Conservation (phyloP, 2,113 vertebrate species). For the Dipodomys stephensi region DNA sequence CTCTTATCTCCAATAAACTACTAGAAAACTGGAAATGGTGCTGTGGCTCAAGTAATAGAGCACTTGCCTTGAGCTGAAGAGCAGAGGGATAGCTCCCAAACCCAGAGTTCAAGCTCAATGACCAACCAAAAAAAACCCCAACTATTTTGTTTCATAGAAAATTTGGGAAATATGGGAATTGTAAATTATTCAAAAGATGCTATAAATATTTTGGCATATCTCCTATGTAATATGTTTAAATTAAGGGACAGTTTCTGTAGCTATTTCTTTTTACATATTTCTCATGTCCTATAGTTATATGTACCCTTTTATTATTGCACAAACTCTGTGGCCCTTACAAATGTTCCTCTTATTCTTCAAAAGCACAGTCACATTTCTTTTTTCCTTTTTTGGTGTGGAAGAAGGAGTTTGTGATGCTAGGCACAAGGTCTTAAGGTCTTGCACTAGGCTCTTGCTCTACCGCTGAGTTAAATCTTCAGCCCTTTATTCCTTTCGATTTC, state of each 20-base stretch:
- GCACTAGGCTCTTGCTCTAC: neutral
- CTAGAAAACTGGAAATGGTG: too few species aligned
- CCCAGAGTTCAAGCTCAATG: too few species aligned
- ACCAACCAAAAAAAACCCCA: neutral
- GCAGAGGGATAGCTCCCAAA: too few species aligned
- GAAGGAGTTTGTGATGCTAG: neutral
- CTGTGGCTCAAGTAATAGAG: too few species aligned
- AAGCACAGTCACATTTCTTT: neutral
- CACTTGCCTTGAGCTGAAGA: too few species aligned
- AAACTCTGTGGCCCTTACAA: neutral
- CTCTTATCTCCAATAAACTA: too few species aligned
- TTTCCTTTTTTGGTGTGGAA: neutral
- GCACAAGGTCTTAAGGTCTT: too few species aligned
- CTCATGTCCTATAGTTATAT: neutral
- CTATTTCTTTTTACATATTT: neutral
- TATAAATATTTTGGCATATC: neutral
- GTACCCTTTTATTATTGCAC: neutral
- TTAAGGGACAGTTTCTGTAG: neutral
- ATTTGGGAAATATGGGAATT: conserved; percentile 43
- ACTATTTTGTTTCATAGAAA: neutral
- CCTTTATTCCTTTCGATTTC: neutral
- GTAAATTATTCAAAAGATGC: neutral
- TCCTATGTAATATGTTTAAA: conserved; percentile 32
- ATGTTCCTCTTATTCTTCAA: neutral
- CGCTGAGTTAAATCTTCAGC: neutral